phyloP scores from a whole-genome alignment of 1,140 invertebrate genomes.

The Cydia splendana region DNA sequence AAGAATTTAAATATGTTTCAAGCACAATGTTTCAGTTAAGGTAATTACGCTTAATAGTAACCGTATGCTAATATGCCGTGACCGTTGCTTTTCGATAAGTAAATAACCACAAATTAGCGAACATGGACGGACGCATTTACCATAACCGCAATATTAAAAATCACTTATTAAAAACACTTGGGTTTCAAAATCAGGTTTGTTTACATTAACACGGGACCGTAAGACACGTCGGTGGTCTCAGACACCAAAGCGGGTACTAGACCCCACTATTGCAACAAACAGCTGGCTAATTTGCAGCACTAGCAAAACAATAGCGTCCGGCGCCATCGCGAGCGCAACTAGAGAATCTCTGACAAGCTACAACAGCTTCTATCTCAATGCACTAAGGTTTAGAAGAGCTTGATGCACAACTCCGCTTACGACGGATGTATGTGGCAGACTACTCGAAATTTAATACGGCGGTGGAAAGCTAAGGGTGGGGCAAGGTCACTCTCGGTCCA shows the following conservation, averaged over 20 bases:
- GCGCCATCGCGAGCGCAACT: slow-evolving; percentile 42
- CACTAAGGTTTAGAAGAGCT: slow-evolving; percentile 47
- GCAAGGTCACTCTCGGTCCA: slow-evolving; percentile 72
- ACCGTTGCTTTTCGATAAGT: slow-evolving; percentile 6
- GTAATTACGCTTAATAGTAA: slow-evolving; percentile 10
- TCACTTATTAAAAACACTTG: slow-evolving; percentile 9
- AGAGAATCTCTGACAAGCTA: slow-evolving; percentile 25
- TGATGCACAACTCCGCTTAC: slow-evolving; percentile 53
- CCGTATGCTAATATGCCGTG: slow-evolving; percentile 22
- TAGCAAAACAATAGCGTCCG: slow-evolving; percentile 64
- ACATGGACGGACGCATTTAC: slow-evolving; percentile 8
- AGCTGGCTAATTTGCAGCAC: slow-evolving; percentile 72
- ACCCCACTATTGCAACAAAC: slow-evolving; percentile 60
- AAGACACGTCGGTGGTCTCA: slow-evolving; percentile 58
- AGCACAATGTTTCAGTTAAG: slow-evolving; percentile 7
- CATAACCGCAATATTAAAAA: slow-evolving; percentile 6
- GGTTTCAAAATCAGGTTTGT: slow-evolving; percentile 16
- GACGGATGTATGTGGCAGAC: slow-evolving; percentile 57
- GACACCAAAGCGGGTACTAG: slow-evolving; percentile 63
- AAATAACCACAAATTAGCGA: slow-evolving; percentile 20
- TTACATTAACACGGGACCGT: slow-evolving; percentile 32
- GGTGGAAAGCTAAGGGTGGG: slow-evolving; percentile 42
- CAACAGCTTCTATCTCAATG: slow-evolving; percentile 45
- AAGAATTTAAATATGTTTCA: neutral
- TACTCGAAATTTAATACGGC: slow-evolving; percentile 70